These are phyloP conservation scores for Bimastos eiseni DNA, from an alignment of 2,888 invertebrate genomes.

Conservation along the genomic window DNA sequence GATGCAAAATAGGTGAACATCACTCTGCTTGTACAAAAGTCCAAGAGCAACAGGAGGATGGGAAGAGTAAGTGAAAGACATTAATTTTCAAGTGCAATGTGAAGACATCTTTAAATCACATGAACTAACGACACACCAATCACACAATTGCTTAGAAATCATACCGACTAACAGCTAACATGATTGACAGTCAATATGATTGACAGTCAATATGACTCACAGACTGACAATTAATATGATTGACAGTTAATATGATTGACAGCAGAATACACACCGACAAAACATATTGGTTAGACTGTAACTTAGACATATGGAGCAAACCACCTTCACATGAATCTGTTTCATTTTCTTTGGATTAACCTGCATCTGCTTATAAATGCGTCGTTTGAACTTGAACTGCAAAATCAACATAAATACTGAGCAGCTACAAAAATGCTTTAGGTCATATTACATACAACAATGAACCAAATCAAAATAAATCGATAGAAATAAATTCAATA, in stretches of 20 bases:
- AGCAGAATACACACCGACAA: not conserved
- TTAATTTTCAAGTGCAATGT: not conserved
- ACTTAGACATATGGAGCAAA: no score
- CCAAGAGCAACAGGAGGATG: no score
- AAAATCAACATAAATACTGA: constrained; percentile 53
- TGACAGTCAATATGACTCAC: not conserved
- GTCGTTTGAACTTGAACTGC: constrained; percentile 95
- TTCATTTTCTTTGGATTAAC: constrained; percentile 94
- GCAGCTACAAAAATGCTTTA: constrained; percentile 5
- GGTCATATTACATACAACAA: not conserved
- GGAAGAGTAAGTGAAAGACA: not conserved
- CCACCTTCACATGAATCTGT: constrained; percentile 80
- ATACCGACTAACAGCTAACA: no score
- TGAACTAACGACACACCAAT: no score
- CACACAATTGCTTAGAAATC: no score
- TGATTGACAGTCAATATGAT: not conserved
- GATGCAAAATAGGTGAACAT: no score
- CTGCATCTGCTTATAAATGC: constrained; percentile 89
- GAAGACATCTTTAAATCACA: not conserved
- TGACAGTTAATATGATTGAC: not conserved
- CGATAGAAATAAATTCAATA: not conserved
- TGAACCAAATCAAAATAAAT: not conserved
- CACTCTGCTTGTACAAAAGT: no score
- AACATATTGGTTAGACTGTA: no score
- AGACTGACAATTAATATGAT: not conserved